Conservation (phyloP, 2,113 vertebrate genomes). For the Erpornis zantholeuca region DNA sequence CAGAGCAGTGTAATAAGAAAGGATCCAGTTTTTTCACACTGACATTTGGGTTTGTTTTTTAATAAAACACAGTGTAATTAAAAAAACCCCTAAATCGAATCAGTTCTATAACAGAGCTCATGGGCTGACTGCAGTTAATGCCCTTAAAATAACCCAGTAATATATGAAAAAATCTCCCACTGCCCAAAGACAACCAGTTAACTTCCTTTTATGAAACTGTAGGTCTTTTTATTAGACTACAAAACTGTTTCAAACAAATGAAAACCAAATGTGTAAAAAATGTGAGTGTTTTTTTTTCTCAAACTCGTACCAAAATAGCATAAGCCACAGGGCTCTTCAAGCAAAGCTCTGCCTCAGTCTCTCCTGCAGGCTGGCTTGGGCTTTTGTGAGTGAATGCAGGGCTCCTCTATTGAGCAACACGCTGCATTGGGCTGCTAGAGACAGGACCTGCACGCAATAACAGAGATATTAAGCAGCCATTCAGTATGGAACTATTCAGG, state of each 20-base stretch:
- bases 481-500: conserved; percentile 39
- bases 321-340: background rate
- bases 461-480: conserved; percentile 38
- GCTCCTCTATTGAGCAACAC: background rate
- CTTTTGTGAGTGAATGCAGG: conserved; percentile 35
- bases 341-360: background rate
- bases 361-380: background rate
- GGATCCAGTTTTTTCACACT: background rate
- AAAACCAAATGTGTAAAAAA: conserved; percentile 70
- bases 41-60: background rate
- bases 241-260: conserved; percentile 71
- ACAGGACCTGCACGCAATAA: background rate
- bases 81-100: conserved; percentile 16
- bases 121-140: conserved; percentile 35
- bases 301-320: background rate
- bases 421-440: background rate
- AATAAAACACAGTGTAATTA: background rate
- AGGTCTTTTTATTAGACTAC: conserved; percentile 69
- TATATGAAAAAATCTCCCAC: conserved; percentile 60
- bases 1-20: background rate
- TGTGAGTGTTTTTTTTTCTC: conserved; percentile 6
- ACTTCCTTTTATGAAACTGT: conserved; percentile 71
- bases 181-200: conserved; percentile 67
- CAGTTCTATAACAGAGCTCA: conserved; percentile 3
- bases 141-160: conserved; percentile 67